Percentiles rank a stretch among this genome's conserved stretches.
Conservation (phyloP, 2,113 vertebrate species). For the Ammodytes marinus region DNA sequence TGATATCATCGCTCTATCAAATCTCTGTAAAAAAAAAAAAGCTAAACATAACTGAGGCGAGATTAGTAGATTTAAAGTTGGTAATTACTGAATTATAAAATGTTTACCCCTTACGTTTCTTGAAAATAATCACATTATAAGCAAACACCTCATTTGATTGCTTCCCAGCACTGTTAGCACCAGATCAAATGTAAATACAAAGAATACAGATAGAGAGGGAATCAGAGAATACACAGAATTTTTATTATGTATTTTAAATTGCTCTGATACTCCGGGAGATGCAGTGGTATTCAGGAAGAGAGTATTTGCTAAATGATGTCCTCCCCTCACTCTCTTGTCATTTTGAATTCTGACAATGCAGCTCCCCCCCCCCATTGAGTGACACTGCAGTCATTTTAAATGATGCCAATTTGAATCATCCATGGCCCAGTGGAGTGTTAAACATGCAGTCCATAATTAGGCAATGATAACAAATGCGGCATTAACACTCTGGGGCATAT, state of each 20-base stretch:
- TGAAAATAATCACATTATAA: neutral
- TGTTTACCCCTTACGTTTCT: neutral
- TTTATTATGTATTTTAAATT: constrained; percentile 20
- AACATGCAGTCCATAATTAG: constrained; percentile 80
- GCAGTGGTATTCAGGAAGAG: constrained; percentile 8
- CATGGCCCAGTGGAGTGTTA: constrained; percentile 74
- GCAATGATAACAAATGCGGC: constrained; percentile 63
- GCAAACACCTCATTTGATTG: neutral
- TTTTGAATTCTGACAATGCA: constrained; percentile 48
- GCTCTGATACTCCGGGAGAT: neutral
- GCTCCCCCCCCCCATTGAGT: constrained; percentile 44
- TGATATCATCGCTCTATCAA: neutral
- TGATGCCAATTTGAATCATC: constrained; percentile 69
- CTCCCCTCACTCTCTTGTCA: constrained; percentile 32
- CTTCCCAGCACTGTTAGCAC: neutral
- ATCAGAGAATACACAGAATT: neutral
- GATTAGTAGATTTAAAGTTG: neutral
- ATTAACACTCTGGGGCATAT: constrained; percentile 68
- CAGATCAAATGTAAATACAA: constrained; percentile 12
- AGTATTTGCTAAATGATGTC: constrained; percentile 22
- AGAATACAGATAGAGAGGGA: neutral
- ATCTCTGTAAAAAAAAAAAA: neutral
- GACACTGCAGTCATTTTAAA: constrained; percentile 69
- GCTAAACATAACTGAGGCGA: neutral
- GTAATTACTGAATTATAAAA: neutral